Conservation (phyloP, 1,140 invertebrate genomes). For the Ceratoteleas bidentatus region DNA sequence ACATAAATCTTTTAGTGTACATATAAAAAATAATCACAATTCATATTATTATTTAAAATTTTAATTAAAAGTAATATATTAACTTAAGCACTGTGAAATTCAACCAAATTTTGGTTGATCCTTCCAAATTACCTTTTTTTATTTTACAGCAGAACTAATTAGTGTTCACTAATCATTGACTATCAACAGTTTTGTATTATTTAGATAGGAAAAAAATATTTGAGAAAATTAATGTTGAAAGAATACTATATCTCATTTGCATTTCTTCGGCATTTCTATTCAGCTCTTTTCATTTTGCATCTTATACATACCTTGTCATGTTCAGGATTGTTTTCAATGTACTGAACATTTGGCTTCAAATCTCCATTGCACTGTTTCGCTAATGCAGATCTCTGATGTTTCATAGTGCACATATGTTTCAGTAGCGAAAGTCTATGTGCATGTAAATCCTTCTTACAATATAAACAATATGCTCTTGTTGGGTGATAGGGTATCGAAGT, state of each 20-base stretch:
- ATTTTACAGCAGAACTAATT: too few species aligned
- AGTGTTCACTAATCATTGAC: too few species aligned
- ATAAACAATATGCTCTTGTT: conserved; percentile 83
- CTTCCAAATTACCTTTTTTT: too few species aligned
- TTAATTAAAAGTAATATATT: too few species aligned
- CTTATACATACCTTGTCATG: conserved; percentile 25
- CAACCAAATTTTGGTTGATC: too few species aligned
- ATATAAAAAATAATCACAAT: neutral
- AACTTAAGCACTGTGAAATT: too few species aligned
- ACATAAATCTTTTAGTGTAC: neutral
- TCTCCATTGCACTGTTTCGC: neutral
- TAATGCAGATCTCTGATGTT: conserved; percentile 36
- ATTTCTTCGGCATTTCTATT: too few species aligned
- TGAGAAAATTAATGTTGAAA: too few species aligned
- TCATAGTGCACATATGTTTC: conserved; percentile 83
- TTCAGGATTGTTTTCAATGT: conserved; percentile 20
- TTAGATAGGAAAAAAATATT: too few species aligned
- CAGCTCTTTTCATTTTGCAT: too few species aligned
- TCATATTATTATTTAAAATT: neutral
- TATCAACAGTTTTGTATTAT: too few species aligned
- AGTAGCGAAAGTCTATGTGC: conserved; percentile 83
- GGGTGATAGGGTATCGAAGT: conserved; percentile 80
- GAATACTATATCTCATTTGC: too few species aligned
- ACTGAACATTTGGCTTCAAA: conserved; percentile 57
- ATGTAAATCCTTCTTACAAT: conserved; percentile 84